These are phyloP conservation scores for Lobophora halterata DNA, from an alignment of 2,888 invertebrate genomes.

Conservation along the genomic window DNA sequence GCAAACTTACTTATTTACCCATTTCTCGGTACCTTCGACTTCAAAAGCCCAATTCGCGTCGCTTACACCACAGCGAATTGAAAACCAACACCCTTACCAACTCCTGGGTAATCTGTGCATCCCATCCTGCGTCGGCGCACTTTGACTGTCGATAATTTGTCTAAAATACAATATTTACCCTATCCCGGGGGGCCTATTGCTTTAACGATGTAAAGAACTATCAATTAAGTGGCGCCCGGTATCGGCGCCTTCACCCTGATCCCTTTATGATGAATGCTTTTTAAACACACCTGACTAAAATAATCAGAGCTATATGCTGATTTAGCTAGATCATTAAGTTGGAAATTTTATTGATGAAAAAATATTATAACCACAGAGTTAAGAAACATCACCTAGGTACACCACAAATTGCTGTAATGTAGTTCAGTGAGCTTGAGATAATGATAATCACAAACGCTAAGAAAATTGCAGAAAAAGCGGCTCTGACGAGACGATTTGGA, in stretches of 20 bases:
- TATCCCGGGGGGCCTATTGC: constrained; percentile 56
- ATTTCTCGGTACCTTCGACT: too few species aligned
- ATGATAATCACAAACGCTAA: too few species aligned
- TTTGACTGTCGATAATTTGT: constrained; percentile 22
- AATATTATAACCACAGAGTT: too few species aligned
- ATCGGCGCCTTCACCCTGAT: constrained; percentile 35
- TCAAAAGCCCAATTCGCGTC: constrained; percentile 3
- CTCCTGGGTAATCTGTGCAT: constrained; percentile 6
- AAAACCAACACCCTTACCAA: constrained; percentile 15
- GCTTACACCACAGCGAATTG: constrained; percentile 18
- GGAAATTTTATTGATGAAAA: background rate
- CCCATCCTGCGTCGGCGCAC: constrained; percentile 17
- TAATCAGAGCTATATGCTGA: constrained; percentile 1
- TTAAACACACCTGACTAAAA: constrained; percentile 22
- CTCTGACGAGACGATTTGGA: too few species aligned
- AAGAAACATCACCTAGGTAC: too few species aligned
- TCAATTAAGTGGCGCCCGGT: constrained; percentile 72
- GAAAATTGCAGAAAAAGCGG: too few species aligned
- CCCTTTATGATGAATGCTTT: constrained; percentile 29
- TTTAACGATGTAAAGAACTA: constrained; percentile 67
- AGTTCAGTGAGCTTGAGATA: too few species aligned
- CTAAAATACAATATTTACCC: constrained; percentile 69
- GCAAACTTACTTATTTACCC: too few species aligned
- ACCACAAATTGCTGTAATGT: too few species aligned
- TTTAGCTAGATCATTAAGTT: constrained; percentile 5